A percentile compares a stretch with the other conserved stretches of the same genome.
phyloP scores from a whole-genome alignment of 1,140 invertebrate species.

The Eubasilissa regina region DNA sequence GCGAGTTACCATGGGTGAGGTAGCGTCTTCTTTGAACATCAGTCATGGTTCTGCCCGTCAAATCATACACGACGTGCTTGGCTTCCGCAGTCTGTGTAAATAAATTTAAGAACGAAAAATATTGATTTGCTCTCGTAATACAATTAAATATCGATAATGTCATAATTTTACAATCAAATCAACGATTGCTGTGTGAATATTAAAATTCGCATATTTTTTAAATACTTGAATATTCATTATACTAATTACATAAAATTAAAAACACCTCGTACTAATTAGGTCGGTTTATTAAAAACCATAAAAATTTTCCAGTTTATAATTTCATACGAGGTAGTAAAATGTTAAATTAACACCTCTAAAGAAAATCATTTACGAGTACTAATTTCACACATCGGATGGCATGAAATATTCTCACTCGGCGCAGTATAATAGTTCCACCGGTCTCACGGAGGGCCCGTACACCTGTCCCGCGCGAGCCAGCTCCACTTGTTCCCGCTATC shows the following conservation, averaged over 20 bases:
- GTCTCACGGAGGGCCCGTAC: neutral
- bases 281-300: conserved; percentile 38
- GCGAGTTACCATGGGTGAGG: no score
- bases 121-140: no score
- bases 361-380: conserved; percentile 41
- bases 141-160: no score
- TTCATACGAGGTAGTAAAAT: conserved; percentile 28
- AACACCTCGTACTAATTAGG: conserved; percentile 39
- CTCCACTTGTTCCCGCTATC: neutral
- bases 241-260: conserved; percentile 27
- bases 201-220: neutral
- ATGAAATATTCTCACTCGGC: conserved; percentile 31
- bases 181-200: no score
- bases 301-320: conserved; percentile 21
- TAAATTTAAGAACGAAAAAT: no score
- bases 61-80: no score
- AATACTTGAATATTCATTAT: conserved; percentile 1
- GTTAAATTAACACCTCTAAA: conserved; percentile 52
- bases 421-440: no score
- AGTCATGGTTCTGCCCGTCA: no score
- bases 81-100: no score
- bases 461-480: neutral
- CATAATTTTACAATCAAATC: no score
- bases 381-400: conserved; percentile 53
- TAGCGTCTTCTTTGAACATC: no score